A percentile compares a stretch with the other conserved stretches of the same genome.
These are phyloP conservation scores for Xylocampa areola DNA, from an alignment of 2,888 invertebrate genomes.

Conservation along the genomic window DNA sequence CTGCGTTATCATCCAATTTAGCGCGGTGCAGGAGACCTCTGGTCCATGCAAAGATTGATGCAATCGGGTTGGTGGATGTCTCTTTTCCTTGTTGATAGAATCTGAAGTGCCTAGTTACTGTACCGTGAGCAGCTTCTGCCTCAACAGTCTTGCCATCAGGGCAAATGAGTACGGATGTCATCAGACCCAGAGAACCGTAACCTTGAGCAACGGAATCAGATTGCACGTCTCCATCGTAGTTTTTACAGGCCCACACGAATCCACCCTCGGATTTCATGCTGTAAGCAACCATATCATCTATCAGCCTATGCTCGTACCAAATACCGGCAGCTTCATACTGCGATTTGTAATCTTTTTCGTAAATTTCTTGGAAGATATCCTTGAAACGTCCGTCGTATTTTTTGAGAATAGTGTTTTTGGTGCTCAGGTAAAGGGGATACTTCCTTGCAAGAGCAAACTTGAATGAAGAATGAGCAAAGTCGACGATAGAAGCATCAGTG, in stretches of 20 bases:
- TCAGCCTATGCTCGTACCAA: conserved; percentile 99
- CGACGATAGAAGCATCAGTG: conserved; percentile 97
- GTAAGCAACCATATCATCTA: conserved; percentile 99
- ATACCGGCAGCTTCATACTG: conserved; percentile 95
- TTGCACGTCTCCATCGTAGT: conserved; percentile 99
- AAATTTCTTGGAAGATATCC: conserved; percentile 98
- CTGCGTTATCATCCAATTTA: conserved; percentile 95
- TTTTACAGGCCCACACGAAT: conserved; percentile 99
- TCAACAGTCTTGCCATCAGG: conserved; percentile 99
- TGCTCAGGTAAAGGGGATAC: conserved; percentile 97
- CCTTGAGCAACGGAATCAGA: conserved; percentile 99
- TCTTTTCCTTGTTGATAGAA: conserved; percentile 98
- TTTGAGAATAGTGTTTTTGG: conserved; percentile 99
- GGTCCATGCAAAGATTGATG: conserved; percentile 99
- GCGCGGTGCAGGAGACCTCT: conserved; percentile 97
- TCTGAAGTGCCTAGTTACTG: conserved; percentile 97
- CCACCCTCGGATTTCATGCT: conserved; percentile 99
- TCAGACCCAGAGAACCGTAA: conserved; percentile 98
- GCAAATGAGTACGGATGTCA: conserved; percentile 99
- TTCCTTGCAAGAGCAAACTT: conserved; percentile 95
- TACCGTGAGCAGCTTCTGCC: conserved; percentile 99
- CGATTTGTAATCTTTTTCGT: conserved; percentile 95
- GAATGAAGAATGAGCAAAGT: conserved; percentile 98
- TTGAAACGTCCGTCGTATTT: conserved; percentile 99
- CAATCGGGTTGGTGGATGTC: conserved; percentile 99